A percentile compares a stretch with the other conserved stretches of the same genome.
phyloP scores from a whole-genome alignment of 2,888 invertebrate genomes.

The Neria commutata region DNA sequence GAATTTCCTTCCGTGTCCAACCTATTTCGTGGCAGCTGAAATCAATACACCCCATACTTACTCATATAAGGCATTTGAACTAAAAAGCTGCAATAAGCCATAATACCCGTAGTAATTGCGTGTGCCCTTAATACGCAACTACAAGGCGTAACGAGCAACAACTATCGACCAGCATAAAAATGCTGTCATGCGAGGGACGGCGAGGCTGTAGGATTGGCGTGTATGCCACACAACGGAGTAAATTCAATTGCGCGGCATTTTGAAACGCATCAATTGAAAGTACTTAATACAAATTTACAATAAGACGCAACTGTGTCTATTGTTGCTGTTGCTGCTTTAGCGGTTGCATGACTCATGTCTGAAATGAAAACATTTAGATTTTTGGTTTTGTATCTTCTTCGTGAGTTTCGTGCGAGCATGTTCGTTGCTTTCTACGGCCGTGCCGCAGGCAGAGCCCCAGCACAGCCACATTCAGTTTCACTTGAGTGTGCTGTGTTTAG shows the following conservation, averaged over 20 bases:
- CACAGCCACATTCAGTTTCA: not conserved
- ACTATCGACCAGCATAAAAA: slow-evolving; percentile 10
- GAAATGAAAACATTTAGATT: not conserved
- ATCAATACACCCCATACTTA: no score
- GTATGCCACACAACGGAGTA: slow-evolving; percentile 13
- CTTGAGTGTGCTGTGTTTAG: not conserved
- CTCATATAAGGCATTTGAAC: no score
- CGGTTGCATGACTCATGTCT: slow-evolving; percentile 47
- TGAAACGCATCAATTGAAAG: slow-evolving; percentile 30
- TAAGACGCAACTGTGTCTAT: not conserved
- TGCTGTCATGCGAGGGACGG: not conserved
- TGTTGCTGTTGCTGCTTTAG: slow-evolving; percentile 13
- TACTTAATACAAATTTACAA: slow-evolving; percentile 7
- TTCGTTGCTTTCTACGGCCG: no score
- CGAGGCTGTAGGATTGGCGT: no score
- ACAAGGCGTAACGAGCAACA: not conserved
- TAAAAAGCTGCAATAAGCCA: no score
- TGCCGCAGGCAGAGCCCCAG: not conserved
- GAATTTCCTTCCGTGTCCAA: no score
- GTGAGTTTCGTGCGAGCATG: not conserved
- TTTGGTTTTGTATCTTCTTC: not conserved
- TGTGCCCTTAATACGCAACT: not conserved
- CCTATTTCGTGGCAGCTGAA: no score
- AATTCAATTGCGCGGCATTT: slow-evolving; percentile 45
- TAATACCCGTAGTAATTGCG: not conserved